These are phyloP conservation scores for Calliphora vomitoria DNA, from an alignment of 2,888 invertebrate species.

Conservation along the genomic window DNA sequence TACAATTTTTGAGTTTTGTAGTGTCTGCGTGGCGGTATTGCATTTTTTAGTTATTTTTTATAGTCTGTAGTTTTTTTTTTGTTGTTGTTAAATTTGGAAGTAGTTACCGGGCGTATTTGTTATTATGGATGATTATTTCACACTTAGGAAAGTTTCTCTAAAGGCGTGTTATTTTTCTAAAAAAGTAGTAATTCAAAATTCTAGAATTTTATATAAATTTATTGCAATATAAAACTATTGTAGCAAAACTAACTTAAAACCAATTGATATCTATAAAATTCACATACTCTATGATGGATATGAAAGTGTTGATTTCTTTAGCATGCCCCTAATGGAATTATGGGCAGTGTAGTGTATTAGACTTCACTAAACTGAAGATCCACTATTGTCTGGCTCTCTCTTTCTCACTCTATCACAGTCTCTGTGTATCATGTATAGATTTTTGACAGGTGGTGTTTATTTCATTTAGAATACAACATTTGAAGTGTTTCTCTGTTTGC, in stretches of 20 bases:
- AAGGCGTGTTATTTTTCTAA: not conserved
- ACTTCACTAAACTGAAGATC: too few relatives aligned
- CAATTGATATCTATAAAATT: too few relatives aligned
- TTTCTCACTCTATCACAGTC: conserved; percentile 73
- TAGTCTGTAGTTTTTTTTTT: conserved; percentile 46
- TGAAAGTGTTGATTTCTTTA: too few relatives aligned
- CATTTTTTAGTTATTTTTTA: conserved; percentile 27
- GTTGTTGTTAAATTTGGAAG: conserved; percentile 33
- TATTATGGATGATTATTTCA: conserved; percentile 16
- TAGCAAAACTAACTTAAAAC: too few relatives aligned
- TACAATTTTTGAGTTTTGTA: conserved; percentile 35
- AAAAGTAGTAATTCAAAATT: too few relatives aligned
- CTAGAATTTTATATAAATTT: too few relatives aligned
- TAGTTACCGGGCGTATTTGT: conserved; percentile 30
- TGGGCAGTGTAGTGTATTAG: not conserved
- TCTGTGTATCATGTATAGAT: conserved; percentile 70
- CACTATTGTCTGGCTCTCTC: conserved; percentile 37
- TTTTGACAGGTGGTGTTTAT: conserved; percentile 82
- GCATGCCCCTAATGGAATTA: not conserved
- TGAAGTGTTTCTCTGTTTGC: conserved; percentile 77
- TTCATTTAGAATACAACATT: conserved; percentile 65
- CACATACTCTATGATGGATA: too few relatives aligned
- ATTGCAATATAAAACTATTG: too few relatives aligned
- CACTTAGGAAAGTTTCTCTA: conserved; percentile 13
- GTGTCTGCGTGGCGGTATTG: conserved; percentile 49